Base-by-base conservation (phyloP, 2,888 invertebrate species). In the Protophormia terraenovae region DNA sequence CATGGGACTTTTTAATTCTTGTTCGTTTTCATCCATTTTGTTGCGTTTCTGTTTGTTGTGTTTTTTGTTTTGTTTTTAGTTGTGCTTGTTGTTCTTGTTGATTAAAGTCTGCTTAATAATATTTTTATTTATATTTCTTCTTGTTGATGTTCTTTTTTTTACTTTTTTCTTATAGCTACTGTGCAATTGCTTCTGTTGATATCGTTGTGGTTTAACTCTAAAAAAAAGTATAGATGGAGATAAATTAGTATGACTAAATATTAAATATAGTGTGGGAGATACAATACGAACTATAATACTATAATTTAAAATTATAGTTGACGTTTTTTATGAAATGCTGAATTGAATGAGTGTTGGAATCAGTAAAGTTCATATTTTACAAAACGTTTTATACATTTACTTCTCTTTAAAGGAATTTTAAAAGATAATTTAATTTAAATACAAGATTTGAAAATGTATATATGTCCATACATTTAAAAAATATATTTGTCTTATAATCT, bases 1-100 rank as follows among this genome's bases (percentile, higher is more conserved):
- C 93, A 96, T 96, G 66, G 96, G 96, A 88, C 96, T 96, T 90
- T 96, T 96, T 87, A 95, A 94, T 93, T 96, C 96, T 91, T 94
- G 93, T 89, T 96, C 96, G 90, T 95, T 95, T 91, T 96, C 96
- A 93, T 96, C 96, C 94, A 96, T 95, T 90, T 75, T 77, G 58
- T 67, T 35, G n/a, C 35, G 24, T 16, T 47, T 67, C 35, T 50
- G 71, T 47, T 47, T 19, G 29, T 19, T n/a, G 29, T 45, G 12
- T 29, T 71, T n/a, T 50, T 64, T 45, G 1, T 45, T 22, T 69
- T 66, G 10, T 58, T 58, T 64, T 8, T 41, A 24, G 6, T 27
- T 45, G 35, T 14, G 67, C 29, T 47, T 41, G 27, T 53, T 32
- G 24, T 60, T 53, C 27, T 45, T 24, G 19, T 83, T 83, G 76